phyloP scores from a whole-genome alignment of 2,797 vertebrate genomes.

The Florisuga fusca region DNA sequence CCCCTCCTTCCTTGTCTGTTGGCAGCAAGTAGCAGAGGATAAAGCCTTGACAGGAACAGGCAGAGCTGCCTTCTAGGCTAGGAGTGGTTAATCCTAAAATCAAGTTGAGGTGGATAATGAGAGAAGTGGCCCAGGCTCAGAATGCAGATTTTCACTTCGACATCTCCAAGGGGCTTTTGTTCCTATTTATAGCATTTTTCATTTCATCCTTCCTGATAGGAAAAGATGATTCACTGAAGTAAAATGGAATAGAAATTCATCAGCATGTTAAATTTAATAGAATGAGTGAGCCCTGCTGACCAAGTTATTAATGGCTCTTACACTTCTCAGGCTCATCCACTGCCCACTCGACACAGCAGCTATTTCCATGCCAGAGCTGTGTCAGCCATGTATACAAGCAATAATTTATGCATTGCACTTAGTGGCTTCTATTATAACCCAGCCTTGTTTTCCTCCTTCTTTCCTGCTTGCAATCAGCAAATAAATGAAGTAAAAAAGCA shows the following conservation, averaged over 20 bases:
- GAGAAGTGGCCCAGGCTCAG: neutral
- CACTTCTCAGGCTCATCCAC: neutral
- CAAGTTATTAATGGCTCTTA: neutral
- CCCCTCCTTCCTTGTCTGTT: neutral
- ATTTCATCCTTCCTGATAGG: constrained; percentile 40
- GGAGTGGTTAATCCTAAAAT: constrained; percentile 11
- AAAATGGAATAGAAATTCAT: constrained; percentile 11
- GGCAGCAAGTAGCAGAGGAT: neutral
- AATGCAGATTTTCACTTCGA: neutral
- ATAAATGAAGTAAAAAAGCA: neutral
- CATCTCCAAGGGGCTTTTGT: neutral
- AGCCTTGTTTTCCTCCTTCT: neutral
- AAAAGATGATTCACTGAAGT: constrained; percentile 16
- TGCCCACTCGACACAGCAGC: constrained; percentile 23
- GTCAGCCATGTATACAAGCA: neutral
- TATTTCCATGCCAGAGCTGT: neutral
- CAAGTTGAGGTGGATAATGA: neutral
- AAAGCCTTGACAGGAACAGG: neutral
- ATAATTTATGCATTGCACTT: constrained; percentile 16
- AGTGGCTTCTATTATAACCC: neutral
- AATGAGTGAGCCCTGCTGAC: constrained; percentile 31
- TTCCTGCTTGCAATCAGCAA: neutral
- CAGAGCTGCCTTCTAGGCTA: neutral
- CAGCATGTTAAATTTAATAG: constrained; percentile 47
- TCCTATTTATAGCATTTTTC: constrained; percentile 20